Evolutionary conservation across 2,797 vertebrate species (phyloP).

Genomic region (Antrozous pallidus): DNA sequence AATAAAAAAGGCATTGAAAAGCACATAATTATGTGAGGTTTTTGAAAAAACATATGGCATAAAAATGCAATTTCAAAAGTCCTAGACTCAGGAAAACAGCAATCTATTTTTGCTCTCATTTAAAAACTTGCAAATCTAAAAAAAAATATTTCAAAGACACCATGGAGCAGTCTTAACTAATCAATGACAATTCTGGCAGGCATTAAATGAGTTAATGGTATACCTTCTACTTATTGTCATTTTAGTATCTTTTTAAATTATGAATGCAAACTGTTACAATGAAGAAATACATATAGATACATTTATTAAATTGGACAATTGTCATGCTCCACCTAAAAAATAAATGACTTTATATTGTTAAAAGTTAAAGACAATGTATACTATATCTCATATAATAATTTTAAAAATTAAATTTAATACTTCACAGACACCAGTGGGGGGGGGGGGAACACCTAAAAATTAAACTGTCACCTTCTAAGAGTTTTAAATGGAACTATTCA

Average conservation of each 20-base stretch:
- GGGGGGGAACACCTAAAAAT: neutral
- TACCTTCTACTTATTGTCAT: neutral
- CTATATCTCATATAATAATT: neutral
- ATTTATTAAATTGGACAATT: neutral
- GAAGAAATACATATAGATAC: neutral
- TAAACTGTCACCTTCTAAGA: neutral
- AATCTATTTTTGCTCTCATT: slow-evolving; percentile 22
- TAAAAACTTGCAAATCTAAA: slow-evolving; percentile 10
- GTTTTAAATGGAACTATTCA: neutral
- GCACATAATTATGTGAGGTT: neutral
- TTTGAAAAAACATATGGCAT: neutral
- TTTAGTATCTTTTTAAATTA: slow-evolving; percentile 12
- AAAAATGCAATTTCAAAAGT: slow-evolving; percentile 37
- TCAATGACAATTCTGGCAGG: neutral
- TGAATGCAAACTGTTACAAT: neutral
- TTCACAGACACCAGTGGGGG: neutral
- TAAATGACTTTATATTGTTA: neutral
- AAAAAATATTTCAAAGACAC: neutral
- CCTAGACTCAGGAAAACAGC: neutral
- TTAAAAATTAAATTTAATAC: neutral
- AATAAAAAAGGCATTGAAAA: slow-evolving; percentile 37
- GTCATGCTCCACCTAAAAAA: neutral
- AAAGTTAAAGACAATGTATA: neutral
- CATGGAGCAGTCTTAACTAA: neutral
- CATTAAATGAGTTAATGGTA: neutral